A percentile compares a stretch with the other conserved stretches of the same genome.
These are phyloP conservation scores for Coregonus ussuriensis DNA, from an alignment of 2,797 vertebrate genomes.

Conservation along the genomic window DNA sequence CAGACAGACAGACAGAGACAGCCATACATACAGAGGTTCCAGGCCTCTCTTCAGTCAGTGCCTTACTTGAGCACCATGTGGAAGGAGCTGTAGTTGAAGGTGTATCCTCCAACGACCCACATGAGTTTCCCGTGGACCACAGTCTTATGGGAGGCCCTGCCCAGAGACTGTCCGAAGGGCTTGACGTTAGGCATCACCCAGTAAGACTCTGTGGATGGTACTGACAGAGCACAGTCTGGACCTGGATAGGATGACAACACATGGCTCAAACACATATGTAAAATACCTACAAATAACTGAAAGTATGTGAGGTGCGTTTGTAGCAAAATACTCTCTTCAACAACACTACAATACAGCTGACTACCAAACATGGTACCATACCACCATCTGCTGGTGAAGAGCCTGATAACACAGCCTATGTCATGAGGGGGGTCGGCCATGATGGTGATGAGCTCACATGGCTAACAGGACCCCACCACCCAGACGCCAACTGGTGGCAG, in stretches of 20 bases:
- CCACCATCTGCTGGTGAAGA: neutral
- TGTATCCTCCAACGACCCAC: conserved; percentile 98
- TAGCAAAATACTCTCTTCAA: neutral
- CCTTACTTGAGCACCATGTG: conserved; percentile 98
- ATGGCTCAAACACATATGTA: neutral
- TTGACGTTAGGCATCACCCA: conserved; percentile 97
- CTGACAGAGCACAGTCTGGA: conserved; percentile 94
- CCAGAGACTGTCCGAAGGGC: conserved; percentile 93
- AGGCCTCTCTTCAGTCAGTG: neutral
- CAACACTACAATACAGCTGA: neutral
- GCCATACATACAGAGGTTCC: neutral
- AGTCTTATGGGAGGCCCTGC: conserved; percentile 92
- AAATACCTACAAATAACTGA: neutral
- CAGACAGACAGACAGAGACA: too few relatives aligned
- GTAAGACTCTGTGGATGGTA: conserved; percentile 95
- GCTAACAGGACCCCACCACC: neutral
- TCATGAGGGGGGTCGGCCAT: neutral
- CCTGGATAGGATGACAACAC: conserved; percentile 64
- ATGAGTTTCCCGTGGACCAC: conserved; percentile 93
- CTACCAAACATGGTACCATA: neutral
- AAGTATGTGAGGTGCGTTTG: neutral
- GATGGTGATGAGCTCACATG: neutral
- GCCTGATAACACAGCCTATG: neutral
- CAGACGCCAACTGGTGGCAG: neutral
- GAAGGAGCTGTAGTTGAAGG: conserved; percentile 98